A percentile compares a stretch with the other conserved stretches of the same genome.
Evolutionary conservation across 2,888 invertebrate species (phyloP).

Genomic region (Drosophila longiperda): DNA sequence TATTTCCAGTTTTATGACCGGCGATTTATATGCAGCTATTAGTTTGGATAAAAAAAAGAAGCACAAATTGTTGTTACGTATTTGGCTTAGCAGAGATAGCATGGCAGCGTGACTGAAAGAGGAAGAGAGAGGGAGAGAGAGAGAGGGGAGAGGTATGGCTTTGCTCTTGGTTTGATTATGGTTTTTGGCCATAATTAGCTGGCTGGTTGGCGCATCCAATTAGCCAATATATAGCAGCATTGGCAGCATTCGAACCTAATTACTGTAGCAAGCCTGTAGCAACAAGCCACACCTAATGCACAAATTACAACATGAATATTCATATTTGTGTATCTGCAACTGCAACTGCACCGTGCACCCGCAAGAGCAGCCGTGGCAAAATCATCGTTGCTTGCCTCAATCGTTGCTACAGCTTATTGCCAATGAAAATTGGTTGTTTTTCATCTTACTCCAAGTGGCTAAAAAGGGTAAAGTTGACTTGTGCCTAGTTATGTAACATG

Average conservation of each 20-base stretch:
- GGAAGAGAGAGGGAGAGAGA: neutral
- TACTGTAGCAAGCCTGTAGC: conserved; percentile 50
- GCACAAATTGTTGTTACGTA: conserved; percentile 48
- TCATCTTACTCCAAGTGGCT: conserved; percentile 7
- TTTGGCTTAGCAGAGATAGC: conserved; percentile 23
- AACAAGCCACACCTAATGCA: conserved; percentile 63
- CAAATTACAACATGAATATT: conserved; percentile 74
- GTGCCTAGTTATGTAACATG: neutral
- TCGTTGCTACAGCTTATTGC: conserved; percentile 59
- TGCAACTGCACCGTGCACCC: conserved; percentile 10
- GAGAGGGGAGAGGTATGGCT: neutral
- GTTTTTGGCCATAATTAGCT: conserved; percentile 67
- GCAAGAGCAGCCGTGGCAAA: conserved; percentile 6
- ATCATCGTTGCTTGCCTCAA: conserved; percentile 37
- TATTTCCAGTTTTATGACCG: conserved; percentile 18
- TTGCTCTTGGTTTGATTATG: conserved; percentile 18
- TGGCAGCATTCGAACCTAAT: conserved; percentile 68
- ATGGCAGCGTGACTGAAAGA: neutral
- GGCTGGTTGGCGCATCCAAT: conserved; percentile 61
- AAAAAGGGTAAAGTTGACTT: neutral
- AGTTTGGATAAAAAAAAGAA: conserved; percentile 66
- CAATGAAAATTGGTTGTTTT: conserved; percentile 63
- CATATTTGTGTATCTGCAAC: conserved; percentile 61
- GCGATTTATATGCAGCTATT: conserved; percentile 72
- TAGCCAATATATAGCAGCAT: conserved; percentile 49